Evolutionary conservation across 2,797 vertebrate species (phyloP).

Genomic region (Chelon labrosus): DNA sequence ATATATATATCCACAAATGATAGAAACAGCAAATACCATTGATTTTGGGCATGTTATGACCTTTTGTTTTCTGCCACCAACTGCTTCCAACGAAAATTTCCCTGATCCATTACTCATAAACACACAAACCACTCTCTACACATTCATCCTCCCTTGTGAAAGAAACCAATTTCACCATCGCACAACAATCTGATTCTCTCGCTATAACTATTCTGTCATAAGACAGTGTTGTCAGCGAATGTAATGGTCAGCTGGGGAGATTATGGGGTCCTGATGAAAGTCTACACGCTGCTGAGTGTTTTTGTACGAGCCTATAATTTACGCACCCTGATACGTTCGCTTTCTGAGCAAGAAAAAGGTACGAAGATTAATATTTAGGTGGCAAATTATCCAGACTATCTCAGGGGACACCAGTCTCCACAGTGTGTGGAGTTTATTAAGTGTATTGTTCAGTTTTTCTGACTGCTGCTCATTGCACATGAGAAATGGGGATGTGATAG

Average conservation of each 20-base stretch:
- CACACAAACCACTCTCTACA: conserved; percentile 5
- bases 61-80: not conserved
- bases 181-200: not conserved
- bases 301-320: not conserved
- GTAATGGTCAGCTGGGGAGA: not conserved
- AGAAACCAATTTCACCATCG: not conserved
- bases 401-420: not conserved
- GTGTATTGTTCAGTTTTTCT: conserved; percentile 35
- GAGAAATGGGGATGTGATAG: conserved; percentile 36
- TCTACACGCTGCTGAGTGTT: not conserved
- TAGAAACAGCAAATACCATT: too few species aligned
- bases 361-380: not conserved
- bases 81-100: conserved; percentile 7
- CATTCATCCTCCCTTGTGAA: not conserved
- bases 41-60: not conserved
- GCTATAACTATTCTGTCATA: not conserved
- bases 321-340: not conserved
- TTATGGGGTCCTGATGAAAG: not conserved
- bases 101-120: conserved; percentile 18
- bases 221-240: not conserved
- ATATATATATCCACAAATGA: too few species aligned
- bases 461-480: conserved; percentile 33
- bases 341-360: not conserved
- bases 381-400: not conserved
- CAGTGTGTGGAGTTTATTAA: conserved; percentile 20